A percentile compares a stretch with the other conserved stretches of the same genome.
phyloP scores from a whole-genome alignment of 2,888 invertebrate species.

The Caenorhabditis sinica region DNA sequence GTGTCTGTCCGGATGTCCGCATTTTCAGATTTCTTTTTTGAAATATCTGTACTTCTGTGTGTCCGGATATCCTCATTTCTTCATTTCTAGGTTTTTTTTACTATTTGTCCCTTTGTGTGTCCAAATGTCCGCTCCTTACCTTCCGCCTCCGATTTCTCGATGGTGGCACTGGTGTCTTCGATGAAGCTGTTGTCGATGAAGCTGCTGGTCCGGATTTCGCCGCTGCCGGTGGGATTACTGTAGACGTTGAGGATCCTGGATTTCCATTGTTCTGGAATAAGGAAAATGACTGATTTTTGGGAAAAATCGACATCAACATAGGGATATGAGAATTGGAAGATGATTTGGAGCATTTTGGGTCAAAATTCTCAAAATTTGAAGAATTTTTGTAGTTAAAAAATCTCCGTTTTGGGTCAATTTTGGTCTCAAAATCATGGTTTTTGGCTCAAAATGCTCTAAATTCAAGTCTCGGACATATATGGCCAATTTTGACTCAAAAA shows the following conservation, averaged over 20 bases:
- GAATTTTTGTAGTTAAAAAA: not conserved
- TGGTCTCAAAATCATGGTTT: no score
- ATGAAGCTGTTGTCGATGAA: not conserved
- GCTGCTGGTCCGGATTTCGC: slow-evolving; percentile 35
- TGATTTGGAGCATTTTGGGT: not conserved
- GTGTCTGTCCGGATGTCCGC: no score
- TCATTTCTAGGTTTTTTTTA: not conserved
- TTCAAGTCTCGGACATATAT: no score
- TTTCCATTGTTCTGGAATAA: slow-evolving; percentile 45
- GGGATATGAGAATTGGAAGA: not conserved
- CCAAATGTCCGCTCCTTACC: slow-evolving; percentile 20
- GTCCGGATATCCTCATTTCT: no score
- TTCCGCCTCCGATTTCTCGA: slow-evolving; percentile 53
- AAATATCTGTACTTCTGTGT: no score
- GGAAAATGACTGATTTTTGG: not conserved
- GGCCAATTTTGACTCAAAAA: no score
- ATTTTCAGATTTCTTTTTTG: no score
- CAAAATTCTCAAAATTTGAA: not conserved
- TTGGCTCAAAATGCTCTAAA: no score
- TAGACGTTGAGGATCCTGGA: slow-evolving; percentile 21
- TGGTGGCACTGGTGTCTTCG: slow-evolving; percentile 56
- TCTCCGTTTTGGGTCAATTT: no score
- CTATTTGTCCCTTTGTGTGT: not conserved
- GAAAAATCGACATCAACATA: no score
- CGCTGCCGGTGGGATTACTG: slow-evolving; percentile 28